Conservation (phyloP, 2,888 invertebrate species). For the Drosophila mayaguana region DNA sequence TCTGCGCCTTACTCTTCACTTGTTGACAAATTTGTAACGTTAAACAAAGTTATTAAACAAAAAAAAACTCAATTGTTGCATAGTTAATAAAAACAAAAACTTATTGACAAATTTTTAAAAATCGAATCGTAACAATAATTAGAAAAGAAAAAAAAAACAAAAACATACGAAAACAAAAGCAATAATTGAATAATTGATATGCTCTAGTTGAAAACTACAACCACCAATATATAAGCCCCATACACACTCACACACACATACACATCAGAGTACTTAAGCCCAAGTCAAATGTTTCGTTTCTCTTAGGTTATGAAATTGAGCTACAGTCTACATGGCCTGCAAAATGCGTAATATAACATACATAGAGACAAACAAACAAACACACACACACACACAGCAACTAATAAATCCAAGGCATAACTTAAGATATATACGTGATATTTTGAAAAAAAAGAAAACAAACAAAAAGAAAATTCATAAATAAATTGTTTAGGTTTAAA, state of each 20-base stretch:
- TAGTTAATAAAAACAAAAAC: constrained; percentile 60
- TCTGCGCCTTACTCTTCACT: constrained; percentile 35
- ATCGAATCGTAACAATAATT: constrained; percentile 79
- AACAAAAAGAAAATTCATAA: constrained; percentile 76
- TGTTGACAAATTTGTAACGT: constrained; percentile 74
- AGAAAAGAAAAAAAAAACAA: constrained; percentile 40
- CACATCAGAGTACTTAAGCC: constrained; percentile 44
- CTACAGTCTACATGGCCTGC: constrained; percentile 17
- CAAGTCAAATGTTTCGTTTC: constrained; percentile 26
- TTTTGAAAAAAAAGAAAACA: constrained; percentile 77
- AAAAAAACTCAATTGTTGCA: constrained; percentile 70
- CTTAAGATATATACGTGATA: constrained; percentile 82
- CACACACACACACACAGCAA: constrained; percentile 34
- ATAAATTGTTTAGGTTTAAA: constrained; percentile 78
- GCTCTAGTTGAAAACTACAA: constrained; percentile 76
- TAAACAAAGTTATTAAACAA: constrained; percentile 19
- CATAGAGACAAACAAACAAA: constrained; percentile 24
- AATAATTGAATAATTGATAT: constrained; percentile 74
- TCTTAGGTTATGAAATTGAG: constrained; percentile 19
- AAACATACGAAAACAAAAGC: constrained; percentile 73
- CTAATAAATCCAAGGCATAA: constrained; percentile 77
- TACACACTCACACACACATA: constrained; percentile 20
- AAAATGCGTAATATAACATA: constrained; percentile 28
- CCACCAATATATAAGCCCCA: constrained; percentile 36
- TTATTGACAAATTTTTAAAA: constrained; percentile 63